Base-by-base conservation (phyloP, 2,888 invertebrate species). In the Sesia bembeciformis region DNA sequence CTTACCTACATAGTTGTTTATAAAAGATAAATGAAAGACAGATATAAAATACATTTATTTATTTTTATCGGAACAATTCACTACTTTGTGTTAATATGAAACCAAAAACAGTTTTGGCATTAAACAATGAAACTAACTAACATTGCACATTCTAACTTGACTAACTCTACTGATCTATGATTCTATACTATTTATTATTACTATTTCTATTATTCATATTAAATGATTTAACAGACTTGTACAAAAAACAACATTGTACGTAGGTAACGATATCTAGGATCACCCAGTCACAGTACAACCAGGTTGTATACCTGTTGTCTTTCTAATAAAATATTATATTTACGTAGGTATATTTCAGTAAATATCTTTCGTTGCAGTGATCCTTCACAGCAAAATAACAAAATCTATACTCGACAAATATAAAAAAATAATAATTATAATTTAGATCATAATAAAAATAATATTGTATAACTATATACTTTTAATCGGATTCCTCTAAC, bases 31-130 rank as follows among this genome's bases (percentile, higher is more conserved):
- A 64, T 55, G 67, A 70, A 62, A 64, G 56, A 60, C 53, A 58
- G 5, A 54, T 56, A 56, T 67, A 61, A 61, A 65, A 66, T 73
- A 71, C 68, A 72, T 71, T 73, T 74, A 75, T 77, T 82, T 79
- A 4, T 70, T 81, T 81, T 81, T 72, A 82, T 81, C 76, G 70
- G 74, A 86, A 86, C 84, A 86, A 82, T 86, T 86, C 73, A 81
- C 86, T 88, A 87, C 78, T 84, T 82, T 84, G 83, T 82, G 82
- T 40, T 81, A 70, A 80, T 76, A 81, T 76, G 70, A 81, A 78
- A 78, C 87, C 83, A 86, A 86, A 77, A 74, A 58, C 65, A 66
- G 69, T 79, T 82, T 83, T 86, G 85, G 87, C 81, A 76, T 81
- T 80, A 76, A 79, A 76, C 73, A 75, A 76, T 81, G 80, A 76